These are phyloP conservation scores for Myiotriccus ornatus DNA, from an alignment of 2,797 vertebrate genomes.

Conservation along the genomic window DNA sequence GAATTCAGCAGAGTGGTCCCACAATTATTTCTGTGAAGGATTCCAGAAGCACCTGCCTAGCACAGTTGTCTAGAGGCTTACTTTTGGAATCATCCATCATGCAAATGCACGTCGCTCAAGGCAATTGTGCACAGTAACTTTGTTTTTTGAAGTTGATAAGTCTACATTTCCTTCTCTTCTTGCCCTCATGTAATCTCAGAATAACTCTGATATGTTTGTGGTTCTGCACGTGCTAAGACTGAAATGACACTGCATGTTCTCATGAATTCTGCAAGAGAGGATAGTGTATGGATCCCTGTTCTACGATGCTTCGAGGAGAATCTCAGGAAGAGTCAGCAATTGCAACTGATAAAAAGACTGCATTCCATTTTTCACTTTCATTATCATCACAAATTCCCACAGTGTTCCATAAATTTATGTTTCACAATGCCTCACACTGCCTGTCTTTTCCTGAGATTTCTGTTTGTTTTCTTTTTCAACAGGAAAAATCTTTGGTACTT, in stretches of 20 bases:
- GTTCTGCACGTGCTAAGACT: not conserved
- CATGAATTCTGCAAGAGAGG: not conserved
- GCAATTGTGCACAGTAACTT: not conserved
- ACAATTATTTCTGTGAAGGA: not conserved
- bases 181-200: not conserved
- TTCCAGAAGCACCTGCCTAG: not conserved
- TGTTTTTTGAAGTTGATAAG: not conserved
- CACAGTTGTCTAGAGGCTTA: not conserved
- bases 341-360: not conserved
- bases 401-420: not conserved
- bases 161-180: not conserved
- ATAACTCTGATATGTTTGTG: not conserved
- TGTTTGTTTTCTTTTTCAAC: not conserved
- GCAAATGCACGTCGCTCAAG: not conserved
- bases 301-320: not conserved
- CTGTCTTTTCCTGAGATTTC: not conserved
- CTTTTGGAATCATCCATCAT: not conserved
- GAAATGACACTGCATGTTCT: not conserved
- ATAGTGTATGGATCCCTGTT: not conserved
- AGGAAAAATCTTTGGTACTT: slow-evolving; percentile 54
- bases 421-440: not conserved
- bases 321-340: not conserved
- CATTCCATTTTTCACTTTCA: not conserved
- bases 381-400: not conserved
- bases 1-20: not conserved